Evolutionary conservation across 2,888 invertebrate genomes (phyloP), one percentile per base, ranked within the genome.

Genomic region (Fragum fragum): DNA sequence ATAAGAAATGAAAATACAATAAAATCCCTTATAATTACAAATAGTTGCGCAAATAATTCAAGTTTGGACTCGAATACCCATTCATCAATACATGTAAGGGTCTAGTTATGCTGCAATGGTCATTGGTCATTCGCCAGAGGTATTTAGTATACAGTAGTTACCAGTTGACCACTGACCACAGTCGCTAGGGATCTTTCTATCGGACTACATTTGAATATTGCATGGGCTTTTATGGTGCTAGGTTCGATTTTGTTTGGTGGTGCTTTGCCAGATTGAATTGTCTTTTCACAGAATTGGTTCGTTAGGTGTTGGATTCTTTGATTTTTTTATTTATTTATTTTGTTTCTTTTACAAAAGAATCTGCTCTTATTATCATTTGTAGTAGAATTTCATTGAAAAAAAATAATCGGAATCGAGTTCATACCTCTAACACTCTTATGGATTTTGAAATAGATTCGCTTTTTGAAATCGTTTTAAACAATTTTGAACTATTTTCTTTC

Each of bases 71-170:
- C 47, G 47, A 18, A 18, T 47, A 3, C 14, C 47, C 47, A 47
- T 47, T 47, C 47, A n/a, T 47, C 47, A 47, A 47, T 47, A 23
- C 14, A 5, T 26, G 26, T 32, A 36, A 32, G 63, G 63, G 42
- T 42, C 21, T 59, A 75, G 53, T 74, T 66, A 66, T 66, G 66
- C 74, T 32, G 61, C 52, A 74, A 52, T 74, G 74, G 74, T 53
- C 74, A 74, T 74, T 74, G 74, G 74, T 74, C 53, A 74, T 66
- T 74, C 29, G 61, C 53, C 70, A 66, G 36, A n/a, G 63, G 63
- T 52, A 32, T 74, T 72, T 55, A 66, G 66, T 74, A 74, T 74
- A 74, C 53, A 74, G 47, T 74, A 63, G 66, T 66, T 66, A 66
- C 66, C 32, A 53, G n/a, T 21, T 39, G 52, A 53, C 55, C 66